A percentile compares a stretch with the other conserved stretches of the same genome.
Evolutionary conservation across 2,113 vertebrate species (phyloP).

Genomic region (Excalfactoria chinensis): DNA sequence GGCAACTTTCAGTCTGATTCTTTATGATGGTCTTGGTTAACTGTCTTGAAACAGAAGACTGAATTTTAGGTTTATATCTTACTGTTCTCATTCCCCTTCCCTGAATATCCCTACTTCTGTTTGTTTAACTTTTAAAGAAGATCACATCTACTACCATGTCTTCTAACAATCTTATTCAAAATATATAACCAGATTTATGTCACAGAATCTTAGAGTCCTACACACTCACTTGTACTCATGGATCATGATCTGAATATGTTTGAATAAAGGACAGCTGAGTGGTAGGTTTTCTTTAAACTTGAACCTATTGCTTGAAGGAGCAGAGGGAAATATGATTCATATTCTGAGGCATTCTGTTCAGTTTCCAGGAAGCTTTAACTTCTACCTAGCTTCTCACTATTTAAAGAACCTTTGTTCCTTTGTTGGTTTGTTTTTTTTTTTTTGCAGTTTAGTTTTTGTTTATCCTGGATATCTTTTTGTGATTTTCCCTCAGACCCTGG

Average conservation of each 20-base stretch:
- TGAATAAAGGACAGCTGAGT: background rate
- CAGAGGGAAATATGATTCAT: background rate
- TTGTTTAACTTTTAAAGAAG: background rate
- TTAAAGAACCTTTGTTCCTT: background rate
- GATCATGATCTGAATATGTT: background rate
- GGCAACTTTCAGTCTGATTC: background rate
- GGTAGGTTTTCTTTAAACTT: background rate
- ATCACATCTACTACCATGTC: background rate
- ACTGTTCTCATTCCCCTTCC: background rate
- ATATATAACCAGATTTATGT: background rate
- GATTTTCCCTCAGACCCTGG: background rate
- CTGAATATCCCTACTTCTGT: rapidly evolving
- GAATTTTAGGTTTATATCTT: background rate
- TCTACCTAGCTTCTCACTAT: background rate
- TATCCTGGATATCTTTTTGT: background rate
- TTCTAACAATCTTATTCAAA: background rate
- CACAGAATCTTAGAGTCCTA: background rate
- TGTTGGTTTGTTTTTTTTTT: background rate
- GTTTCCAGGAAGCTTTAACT: background rate
- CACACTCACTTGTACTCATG: background rate
- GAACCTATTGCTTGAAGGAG: background rate
- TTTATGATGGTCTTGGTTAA: background rate
- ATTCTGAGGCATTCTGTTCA: background rate
- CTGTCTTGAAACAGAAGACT: background rate
- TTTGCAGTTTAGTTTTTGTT: background rate